Evolutionary conservation across 2,797 vertebrate species (phyloP).

Genomic region (Spheniscus humboldti): DNA sequence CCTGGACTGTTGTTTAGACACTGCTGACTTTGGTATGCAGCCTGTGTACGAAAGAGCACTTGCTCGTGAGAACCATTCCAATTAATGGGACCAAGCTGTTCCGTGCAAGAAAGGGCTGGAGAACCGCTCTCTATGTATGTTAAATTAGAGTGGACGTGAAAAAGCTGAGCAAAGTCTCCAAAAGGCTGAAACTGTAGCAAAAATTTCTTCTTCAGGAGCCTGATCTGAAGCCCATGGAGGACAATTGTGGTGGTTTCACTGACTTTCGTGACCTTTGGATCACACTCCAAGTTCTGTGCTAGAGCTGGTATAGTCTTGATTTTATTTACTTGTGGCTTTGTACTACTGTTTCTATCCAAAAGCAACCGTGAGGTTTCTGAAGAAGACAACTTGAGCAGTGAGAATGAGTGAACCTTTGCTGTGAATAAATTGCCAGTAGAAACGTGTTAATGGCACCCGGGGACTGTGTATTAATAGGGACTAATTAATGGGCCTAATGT

Average conservation of each 20-base stretch:
- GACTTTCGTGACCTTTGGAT: background rate
- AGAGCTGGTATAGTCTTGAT: background rate
- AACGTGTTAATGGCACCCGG: constrained; percentile 14
- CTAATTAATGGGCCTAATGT: constrained; percentile 33
- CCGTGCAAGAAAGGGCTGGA: background rate
- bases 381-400: constrained; percentile 9
- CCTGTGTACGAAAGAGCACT: background rate
- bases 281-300: background rate
- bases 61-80: background rate
- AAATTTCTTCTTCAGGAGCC: background rate
- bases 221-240: background rate
- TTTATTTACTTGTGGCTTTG: background rate
- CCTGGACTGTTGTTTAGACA: background rate
- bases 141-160: background rate
- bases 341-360: background rate
- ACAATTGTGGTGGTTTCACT: background rate
- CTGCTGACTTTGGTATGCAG: background rate
- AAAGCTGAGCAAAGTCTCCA: background rate
- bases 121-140: background rate
- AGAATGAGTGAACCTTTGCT: constrained; percentile 17
- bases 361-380: background rate
- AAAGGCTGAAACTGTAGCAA: background rate
- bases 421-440: constrained; percentile 36
- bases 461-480: constrained; percentile 2
- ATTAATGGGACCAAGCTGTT: background rate